phyloP scores from a whole-genome alignment of 2,113 vertebrate species.

The Spilogale gracilis region DNA sequence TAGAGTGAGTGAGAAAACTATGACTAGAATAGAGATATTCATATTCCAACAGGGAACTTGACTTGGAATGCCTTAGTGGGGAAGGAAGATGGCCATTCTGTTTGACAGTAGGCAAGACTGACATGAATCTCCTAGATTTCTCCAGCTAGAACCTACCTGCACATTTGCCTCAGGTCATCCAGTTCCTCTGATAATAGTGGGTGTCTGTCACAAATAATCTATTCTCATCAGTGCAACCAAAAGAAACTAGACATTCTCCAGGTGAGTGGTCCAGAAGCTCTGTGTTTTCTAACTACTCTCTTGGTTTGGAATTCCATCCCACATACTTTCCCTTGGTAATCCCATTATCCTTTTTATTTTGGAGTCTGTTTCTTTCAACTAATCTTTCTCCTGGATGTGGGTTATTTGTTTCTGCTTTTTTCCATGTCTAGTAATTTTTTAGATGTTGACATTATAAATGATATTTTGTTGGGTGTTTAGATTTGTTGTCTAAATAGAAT shows the following conservation, averaged over 20 bases:
- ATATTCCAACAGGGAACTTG: not conserved
- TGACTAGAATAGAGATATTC: not conserved
- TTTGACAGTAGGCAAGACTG: not conserved
- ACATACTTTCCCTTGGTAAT: not conserved
- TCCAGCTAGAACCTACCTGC: not conserved
- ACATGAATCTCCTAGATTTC: not conserved
- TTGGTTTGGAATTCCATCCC: not conserved
- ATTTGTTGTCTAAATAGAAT: slow-evolving; percentile 17
- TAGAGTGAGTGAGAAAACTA: slow-evolving; percentile 5
- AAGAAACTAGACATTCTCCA: not conserved
- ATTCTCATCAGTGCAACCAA: not conserved
- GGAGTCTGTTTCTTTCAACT: not conserved
- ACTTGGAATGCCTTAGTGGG: not conserved
- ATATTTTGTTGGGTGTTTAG: not conserved
- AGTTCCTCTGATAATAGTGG: not conserved
- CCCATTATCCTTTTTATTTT: slow-evolving; percentile 12
- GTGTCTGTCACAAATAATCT: not conserved
- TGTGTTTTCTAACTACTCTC: not conserved
- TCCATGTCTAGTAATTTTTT: not conserved
- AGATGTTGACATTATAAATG: slow-evolving; percentile 16
- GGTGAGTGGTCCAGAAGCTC: not conserved
- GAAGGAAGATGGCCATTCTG: not conserved
- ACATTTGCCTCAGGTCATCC: not conserved
- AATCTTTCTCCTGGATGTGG: not conserved
- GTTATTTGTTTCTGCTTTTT: not conserved